These are phyloP conservation scores for Pimephales promelas DNA, from an alignment of 2,113 vertebrate species.

Conservation along the genomic window DNA sequence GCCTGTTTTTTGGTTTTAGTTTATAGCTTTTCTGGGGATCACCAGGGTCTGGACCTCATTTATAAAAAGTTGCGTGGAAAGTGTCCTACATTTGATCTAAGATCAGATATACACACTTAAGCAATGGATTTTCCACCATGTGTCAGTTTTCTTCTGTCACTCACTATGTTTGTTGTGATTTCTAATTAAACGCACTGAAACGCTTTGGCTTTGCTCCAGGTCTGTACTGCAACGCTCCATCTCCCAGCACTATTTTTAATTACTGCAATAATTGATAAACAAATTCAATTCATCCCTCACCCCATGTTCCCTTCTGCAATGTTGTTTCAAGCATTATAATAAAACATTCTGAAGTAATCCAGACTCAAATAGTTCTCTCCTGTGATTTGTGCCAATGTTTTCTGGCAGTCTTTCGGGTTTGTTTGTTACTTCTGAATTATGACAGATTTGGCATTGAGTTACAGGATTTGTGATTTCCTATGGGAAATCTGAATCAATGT, in stretches of 20 bases:
- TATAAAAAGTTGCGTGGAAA: no score
- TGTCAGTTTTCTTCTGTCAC: background rate
- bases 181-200: background rate
- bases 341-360: conserved; percentile 49
- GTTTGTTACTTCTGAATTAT: conserved; percentile 33
- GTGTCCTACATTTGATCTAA: no score
- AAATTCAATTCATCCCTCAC: conserved; percentile 29
- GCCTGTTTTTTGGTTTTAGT: conserved; percentile 48
- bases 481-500: background rate
- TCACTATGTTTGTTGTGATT: background rate
- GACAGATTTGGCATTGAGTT: conserved; percentile 22
- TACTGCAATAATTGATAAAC: conserved; percentile 44
- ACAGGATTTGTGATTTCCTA: conserved; percentile 3
- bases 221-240: background rate
- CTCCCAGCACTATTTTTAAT: conserved; percentile 5
- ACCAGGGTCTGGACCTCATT: no score
- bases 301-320: conserved; percentile 1
- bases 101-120: no score
- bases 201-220: background rate
- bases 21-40: conserved; percentile 46
- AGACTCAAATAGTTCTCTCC: conserved; percentile 12
- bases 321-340: conserved; percentile 35
- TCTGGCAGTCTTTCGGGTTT: background rate
- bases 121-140: background rate
- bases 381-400: conserved; percentile 36